Percentiles rank a stretch among this genome's conserved stretches.
These are phyloP conservation scores for Phrynocephalus vlangalii DNA, from an alignment of 2,797 vertebrate species.

Conservation along the genomic window DNA sequence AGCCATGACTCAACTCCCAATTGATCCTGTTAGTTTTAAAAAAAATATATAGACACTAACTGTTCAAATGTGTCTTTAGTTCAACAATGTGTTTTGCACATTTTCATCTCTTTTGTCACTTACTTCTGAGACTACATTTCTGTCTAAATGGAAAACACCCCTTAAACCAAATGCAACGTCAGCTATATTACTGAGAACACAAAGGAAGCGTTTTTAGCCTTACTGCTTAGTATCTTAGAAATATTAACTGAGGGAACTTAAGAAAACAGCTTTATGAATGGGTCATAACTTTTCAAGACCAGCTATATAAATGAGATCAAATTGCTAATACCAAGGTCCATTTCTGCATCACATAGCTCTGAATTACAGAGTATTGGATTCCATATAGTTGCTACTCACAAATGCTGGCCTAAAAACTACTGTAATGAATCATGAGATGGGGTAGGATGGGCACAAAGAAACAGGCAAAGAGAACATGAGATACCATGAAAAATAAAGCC, in stretches of 20 bases:
- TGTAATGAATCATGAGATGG: accelerated
- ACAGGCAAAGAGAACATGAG: neutral
- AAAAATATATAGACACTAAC: neutral
- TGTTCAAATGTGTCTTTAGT: slow-evolving; percentile 4
- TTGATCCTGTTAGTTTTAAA: neutral
- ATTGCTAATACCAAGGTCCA: no score
- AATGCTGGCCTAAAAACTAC: neutral
- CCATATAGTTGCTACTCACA: neutral
- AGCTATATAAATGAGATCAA: neutral
- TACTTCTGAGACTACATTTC: slow-evolving; percentile 4
- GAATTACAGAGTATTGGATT: neutral
- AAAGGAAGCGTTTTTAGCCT: neutral
- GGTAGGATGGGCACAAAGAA: neutral
- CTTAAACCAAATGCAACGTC: neutral
- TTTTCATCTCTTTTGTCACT: neutral
- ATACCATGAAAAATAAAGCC: neutral
- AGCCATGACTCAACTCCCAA: no score
- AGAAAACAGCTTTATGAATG: neutral
- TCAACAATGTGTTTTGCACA: neutral
- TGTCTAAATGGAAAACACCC: neutral
- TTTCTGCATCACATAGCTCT: neutral
- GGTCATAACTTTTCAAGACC: neutral
- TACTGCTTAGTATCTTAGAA: slow-evolving; percentile 6
- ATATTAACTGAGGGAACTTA: neutral
- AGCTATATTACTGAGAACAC: neutral